Evolutionary conservation across 53 echinoderm and acorn worm genomes (phyloP).

Genomic region (Echinarachnius parma): DNA sequence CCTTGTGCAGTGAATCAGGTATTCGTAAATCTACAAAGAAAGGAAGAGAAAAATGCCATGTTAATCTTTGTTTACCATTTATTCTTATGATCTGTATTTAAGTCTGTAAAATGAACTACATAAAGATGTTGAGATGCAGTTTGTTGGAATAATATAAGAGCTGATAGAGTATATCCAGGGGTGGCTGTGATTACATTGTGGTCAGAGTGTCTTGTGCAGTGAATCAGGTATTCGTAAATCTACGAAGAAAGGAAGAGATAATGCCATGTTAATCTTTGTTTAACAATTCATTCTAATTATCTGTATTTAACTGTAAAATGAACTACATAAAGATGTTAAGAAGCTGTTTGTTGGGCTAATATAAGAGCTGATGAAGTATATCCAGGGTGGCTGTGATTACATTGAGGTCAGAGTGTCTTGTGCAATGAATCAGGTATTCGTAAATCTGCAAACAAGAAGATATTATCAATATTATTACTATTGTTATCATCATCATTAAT

Average conservation of each 20-base stretch:
- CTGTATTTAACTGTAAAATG: too few relatives aligned
- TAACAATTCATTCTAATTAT: too few relatives aligned
- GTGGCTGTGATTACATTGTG: slow-evolving; percentile 95
- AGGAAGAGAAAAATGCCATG: neutral
- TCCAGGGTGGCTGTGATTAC: slow-evolving; percentile 95
- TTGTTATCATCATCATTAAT: too few relatives aligned
- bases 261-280: too few relatives aligned
- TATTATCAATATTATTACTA: too few relatives aligned
- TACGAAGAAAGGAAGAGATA: slow-evolving; percentile 6
- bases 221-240: slow-evolving; percentile 89
- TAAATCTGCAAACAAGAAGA: too few relatives aligned
- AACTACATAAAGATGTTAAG: slow-evolving; percentile 67
- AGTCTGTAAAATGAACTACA: too few relatives aligned
- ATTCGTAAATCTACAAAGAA: slow-evolving; percentile 77
- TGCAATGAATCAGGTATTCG: slow-evolving; percentile 82
- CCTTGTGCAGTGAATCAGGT: slow-evolving; percentile 74
- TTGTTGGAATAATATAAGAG: too few relatives aligned
- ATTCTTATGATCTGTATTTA: too few relatives aligned
- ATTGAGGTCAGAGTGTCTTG: slow-evolving; percentile 78
- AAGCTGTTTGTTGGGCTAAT: slow-evolving; percentile 70
- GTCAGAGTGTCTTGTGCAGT: slow-evolving; percentile 75
- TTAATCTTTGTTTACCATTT: too few relatives aligned
- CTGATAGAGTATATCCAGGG: slow-evolving; percentile 86
- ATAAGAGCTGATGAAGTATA: slow-evolving; percentile 78
- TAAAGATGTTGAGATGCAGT: too few relatives aligned